These are phyloP conservation scores for Leptinotarsa tumamoca DNA, from an alignment of 2,888 invertebrate genomes.

Conservation along the genomic window DNA sequence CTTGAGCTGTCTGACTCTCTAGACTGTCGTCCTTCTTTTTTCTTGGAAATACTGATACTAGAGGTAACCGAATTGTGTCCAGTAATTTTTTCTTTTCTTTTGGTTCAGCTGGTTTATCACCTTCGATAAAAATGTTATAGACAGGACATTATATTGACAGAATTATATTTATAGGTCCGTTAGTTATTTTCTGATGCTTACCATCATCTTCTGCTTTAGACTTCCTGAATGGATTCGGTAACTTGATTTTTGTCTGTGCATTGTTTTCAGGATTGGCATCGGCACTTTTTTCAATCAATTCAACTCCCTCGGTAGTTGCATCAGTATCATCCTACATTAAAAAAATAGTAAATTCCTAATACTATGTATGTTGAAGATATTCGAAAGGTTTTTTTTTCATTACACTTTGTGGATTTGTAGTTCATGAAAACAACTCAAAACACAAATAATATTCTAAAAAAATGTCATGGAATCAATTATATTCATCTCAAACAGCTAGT, in stretches of 20 bases:
- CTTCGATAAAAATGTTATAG: constrained; percentile 34
- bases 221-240: constrained; percentile 72
- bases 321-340: constrained; percentile 63
- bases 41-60: constrained; percentile 70
- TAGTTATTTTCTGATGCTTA: constrained; percentile 17
- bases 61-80: constrained; percentile 74
- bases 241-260: constrained; percentile 65
- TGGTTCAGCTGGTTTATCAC: constrained; percentile 57
- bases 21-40: constrained; percentile 64
- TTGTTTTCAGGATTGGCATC: constrained; percentile 58
- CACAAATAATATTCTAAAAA: too few relatives aligned
- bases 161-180: too few relatives aligned
- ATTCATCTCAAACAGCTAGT: too few relatives aligned
- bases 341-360: background rate
- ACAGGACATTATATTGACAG: too few relatives aligned
- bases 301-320: constrained; percentile 65
- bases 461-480: too few relatives aligned
- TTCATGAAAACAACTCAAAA: background rate
- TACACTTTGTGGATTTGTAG: background rate
- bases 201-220: constrained; percentile 60
- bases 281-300: constrained; percentile 59
- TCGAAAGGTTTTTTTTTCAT: too few relatives aligned
- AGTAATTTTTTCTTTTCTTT: constrained; percentile 68
- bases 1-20: constrained; percentile 68
- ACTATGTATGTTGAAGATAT: too few relatives aligned